A percentile compares a stretch with the other conserved stretches of the same genome.
Conservation (phyloP, 2,113 vertebrate species). For the Columba livia region DNA sequence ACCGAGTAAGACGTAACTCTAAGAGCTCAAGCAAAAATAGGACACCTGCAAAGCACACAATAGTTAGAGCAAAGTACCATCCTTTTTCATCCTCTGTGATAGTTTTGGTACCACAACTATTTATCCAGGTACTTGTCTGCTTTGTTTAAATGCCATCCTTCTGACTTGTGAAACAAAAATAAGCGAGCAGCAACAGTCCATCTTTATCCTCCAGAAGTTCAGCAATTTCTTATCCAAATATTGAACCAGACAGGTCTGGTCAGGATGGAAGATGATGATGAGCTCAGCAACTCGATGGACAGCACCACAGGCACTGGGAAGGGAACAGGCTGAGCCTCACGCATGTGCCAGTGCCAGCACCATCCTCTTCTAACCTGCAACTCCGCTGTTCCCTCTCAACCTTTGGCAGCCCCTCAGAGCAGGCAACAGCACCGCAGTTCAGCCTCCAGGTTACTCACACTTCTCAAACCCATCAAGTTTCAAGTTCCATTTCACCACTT, state of each 20-base stretch:
- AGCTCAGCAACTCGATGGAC: background rate
- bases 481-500: background rate
- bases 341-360: background rate
- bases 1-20: background rate
- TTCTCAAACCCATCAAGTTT: background rate
- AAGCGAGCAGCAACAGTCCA: background rate
- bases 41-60: background rate
- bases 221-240: background rate
- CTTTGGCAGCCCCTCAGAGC: background rate
- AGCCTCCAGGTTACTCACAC: background rate
- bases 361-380: background rate
- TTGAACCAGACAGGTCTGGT: background rate
- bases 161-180: background rate
- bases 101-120: background rate
- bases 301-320: accelerated
- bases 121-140: background rate
- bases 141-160: background rate
- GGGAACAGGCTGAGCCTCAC: background rate
- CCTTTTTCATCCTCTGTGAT: background rate
- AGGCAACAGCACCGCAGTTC: background rate
- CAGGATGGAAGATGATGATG: background rate
- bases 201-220: background rate
- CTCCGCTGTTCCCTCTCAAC: background rate
- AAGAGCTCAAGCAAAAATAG: background rate
- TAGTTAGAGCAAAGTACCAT: background rate